Base-by-base conservation (phyloP, 2,888 invertebrate species). In the Tinea pellionella region DNA sequence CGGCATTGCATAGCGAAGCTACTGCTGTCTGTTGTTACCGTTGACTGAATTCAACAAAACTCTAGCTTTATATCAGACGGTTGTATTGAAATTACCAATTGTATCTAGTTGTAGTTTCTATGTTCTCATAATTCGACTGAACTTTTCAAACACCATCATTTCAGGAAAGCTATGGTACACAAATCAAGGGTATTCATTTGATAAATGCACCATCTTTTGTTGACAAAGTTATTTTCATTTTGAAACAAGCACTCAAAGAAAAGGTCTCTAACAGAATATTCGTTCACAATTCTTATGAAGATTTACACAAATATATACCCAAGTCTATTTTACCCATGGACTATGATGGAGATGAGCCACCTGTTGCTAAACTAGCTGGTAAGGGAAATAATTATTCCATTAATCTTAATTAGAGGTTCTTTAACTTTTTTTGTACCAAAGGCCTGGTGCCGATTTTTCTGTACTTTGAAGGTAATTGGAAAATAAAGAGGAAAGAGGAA, bases 161-260 rank as follows among this genome's bases (percentile, higher is more conserved):
- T n/a, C n/a, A 86, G 86, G 84, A 86, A 71, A 82, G 78, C 0
- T 75, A 74, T 6, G 83, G 85, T 0, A 81, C 80, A 0, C 85
- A 81, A 70, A 80, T 86, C 37, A 84, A 83, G 67, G 86, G 86
- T 0, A 85, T 86, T 47, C 86, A 86, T 63, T 73, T 86, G 6
- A 18, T 86, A 9, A 80, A 85, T 61, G 85, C 86, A 0, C 82
- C 86, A 1, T 63, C 77, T 0, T 86, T 80, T 57, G 72, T 86
- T 0, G 84, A 86, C 61, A 79, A 72, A 63, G 60, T 86, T 11
- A 65, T 86, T 0, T 78, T 74, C 37, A 19, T 86, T 1, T 61
- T 86, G 2, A 86, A 85, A 62, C 80, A 81, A 66, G 78, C 77
- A 2, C 69, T 86, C 0, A 73, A 76, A 18, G 80, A 80, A 61